phyloP scores from a whole-genome alignment of 2,113 vertebrate species.

The Irena cyanogastra region DNA sequence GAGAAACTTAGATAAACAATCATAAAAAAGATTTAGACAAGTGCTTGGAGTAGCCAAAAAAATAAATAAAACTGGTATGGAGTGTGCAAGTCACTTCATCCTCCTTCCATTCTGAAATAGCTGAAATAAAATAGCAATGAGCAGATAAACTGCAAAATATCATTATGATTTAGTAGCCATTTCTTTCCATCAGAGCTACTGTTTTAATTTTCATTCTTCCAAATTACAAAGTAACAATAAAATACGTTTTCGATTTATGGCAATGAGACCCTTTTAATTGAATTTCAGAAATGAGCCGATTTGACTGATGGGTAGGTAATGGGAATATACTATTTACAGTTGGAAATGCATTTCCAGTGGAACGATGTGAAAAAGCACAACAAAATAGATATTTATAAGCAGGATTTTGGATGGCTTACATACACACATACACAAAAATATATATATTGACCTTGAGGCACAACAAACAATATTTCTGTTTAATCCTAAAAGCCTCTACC shows the following conservation, averaged over 20 bases:
- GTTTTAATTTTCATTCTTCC: conserved; percentile 65
- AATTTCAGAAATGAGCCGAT: conserved; percentile 21
- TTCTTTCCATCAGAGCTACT: conserved; percentile 55
- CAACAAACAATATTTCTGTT: conserved; percentile 27
- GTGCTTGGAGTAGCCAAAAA: conserved; percentile 45
- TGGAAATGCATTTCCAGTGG: neutral
- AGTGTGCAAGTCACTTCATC: conserved; percentile 21
- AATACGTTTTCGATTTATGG: neutral
- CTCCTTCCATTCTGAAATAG: conserved; percentile 40
- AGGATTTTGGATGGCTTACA: neutral
- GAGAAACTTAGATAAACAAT: conserved; percentile 57
- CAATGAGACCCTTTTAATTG: neutral
- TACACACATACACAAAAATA: neutral
- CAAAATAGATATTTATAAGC: conserved; percentile 17
- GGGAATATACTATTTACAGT: neutral
- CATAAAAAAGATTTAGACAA: conserved; percentile 59
- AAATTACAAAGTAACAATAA: conserved; percentile 58
- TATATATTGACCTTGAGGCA: neutral
- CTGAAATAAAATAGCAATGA: conserved; percentile 57
- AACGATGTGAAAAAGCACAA: conserved; percentile 2
- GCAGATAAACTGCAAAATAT: conserved; percentile 61
- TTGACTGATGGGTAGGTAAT: conserved; percentile 26
- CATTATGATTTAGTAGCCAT: conserved; percentile 54
- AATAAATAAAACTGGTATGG: conserved; percentile 34
- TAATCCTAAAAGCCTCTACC: conserved; percentile 28